Conservation (phyloP, 2,113 vertebrate genomes). For the Steatornis caripensis region DNA sequence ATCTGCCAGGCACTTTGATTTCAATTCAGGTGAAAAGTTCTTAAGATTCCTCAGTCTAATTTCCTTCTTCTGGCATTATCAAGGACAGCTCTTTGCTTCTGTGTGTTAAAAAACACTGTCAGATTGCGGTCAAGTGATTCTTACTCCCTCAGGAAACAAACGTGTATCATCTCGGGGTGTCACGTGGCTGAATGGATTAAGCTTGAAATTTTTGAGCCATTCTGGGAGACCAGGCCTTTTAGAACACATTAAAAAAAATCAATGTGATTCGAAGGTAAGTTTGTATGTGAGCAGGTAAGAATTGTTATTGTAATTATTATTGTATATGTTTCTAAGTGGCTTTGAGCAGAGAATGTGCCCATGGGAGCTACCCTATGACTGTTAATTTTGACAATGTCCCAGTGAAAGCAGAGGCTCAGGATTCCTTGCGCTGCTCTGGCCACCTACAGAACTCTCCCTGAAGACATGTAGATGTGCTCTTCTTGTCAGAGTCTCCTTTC, state of each 20-base stretch:
- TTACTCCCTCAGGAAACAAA: not conserved
- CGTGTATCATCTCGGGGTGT: not conserved
- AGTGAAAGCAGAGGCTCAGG: not conserved
- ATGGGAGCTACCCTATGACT: not conserved
- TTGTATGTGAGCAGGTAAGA: not conserved
- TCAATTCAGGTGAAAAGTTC: not conserved
- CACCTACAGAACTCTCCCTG: not conserved
- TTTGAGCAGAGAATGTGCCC: not conserved
- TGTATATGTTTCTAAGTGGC: not conserved
- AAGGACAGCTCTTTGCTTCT: not conserved
- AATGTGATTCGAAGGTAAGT: not conserved
- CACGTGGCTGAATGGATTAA: not conserved
- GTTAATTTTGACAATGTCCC: not conserved
- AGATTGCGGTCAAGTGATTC: not conserved
- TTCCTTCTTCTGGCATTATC: not conserved
- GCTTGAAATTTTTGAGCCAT: not conserved
- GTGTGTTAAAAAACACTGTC: not conserved
- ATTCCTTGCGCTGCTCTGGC: not conserved
- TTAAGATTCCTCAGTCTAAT: not conserved
- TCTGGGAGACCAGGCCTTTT: not conserved
- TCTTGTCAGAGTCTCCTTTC: not conserved
- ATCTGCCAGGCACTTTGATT: not conserved
- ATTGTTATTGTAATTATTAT: not conserved
- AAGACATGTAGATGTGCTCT: not conserved
- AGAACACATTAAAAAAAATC: not conserved